These are phyloP conservation scores for Mola mola DNA, from an alignment of 2,113 vertebrate genomes.

Conservation along the genomic window DNA sequence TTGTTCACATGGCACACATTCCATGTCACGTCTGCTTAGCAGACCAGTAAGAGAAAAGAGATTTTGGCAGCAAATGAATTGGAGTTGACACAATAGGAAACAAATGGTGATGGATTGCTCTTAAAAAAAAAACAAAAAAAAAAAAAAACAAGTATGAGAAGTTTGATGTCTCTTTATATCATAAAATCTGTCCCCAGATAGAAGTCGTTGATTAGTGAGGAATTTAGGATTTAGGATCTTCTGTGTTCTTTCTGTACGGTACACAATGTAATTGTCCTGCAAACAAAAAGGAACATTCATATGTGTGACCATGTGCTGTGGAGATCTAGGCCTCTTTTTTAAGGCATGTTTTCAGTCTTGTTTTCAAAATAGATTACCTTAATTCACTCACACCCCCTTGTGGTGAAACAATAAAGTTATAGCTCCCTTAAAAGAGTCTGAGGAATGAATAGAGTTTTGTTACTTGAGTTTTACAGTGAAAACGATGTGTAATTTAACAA, in stretches of 20 bases:
- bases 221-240: background rate
- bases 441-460: background rate
- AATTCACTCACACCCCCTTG: conserved; percentile 72
- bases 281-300: conserved; percentile 48
- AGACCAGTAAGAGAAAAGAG: conserved; percentile 51
- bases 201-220: background rate
- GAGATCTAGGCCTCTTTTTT: conserved; percentile 45
- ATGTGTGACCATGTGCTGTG: conserved; percentile 49
- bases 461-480: background rate
- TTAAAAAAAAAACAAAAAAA: background rate
- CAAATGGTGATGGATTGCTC: no score
- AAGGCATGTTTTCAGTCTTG: conserved; percentile 59
- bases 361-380: conserved; percentile 31
- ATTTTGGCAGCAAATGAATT: background rate
- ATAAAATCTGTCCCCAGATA: background rate
- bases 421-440: background rate
- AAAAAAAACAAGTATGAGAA: background rate
- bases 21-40: conserved; percentile 54
- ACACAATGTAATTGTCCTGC: conserved; percentile 10
- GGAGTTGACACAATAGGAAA: background rate
- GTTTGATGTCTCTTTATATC: background rate
- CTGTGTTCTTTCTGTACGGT: conserved; percentile 11
- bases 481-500: background rate
- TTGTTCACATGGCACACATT: conserved; percentile 71
- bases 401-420: conserved; percentile 46